Evolutionary conservation across 1,140 invertebrate genomes (phyloP), one percentile per base, ranked within the genome.

Genomic region (Apis cerana): DNA sequence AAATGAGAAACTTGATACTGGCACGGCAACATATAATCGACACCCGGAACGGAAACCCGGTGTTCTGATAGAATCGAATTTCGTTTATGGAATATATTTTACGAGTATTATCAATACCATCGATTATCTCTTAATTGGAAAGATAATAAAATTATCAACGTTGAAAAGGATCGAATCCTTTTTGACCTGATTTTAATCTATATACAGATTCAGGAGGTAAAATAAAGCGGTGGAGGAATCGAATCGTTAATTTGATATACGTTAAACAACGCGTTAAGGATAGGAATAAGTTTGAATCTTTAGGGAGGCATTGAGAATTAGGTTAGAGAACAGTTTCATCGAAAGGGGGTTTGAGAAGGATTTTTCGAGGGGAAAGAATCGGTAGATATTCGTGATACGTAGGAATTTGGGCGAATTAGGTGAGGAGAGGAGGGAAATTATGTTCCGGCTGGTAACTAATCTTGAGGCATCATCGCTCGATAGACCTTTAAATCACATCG

Each of bases 401-500:
- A 4, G 33, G 71, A 79, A 68, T 79, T 88, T 82, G 54, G 48
- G 62, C 75, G 81, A 88, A 88, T 87, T 84, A 84, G 33, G 27
- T 59, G 58, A 65, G 21, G 64, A 27, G 71, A 64, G 64, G 13
- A 50, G 74, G 82, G 82, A 89, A 89, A 90, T 89, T 87, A 88
- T 88, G 83, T 88, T 85, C 83, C 74, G 78, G 75, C 74, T 54
- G 79, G 79, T 85, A 89, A 90, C 82, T 90, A 89, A 90, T 90
- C 86, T 89, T 84, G 74, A 85, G 70, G 85, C 88, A 90, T 90
- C 84, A 90, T 90, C 88, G 88, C 86, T 84, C 82, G 83, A 90
- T 90, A 89, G 84, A 90, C 86, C 89, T 85, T 90, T 90, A 89
- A 90, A 90, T 90, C 89, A 90, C 88, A 72, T 77, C 59, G 82